Conservation (phyloP, 2,888 invertebrate species). For the Eupithecia dodoneata region DNA sequence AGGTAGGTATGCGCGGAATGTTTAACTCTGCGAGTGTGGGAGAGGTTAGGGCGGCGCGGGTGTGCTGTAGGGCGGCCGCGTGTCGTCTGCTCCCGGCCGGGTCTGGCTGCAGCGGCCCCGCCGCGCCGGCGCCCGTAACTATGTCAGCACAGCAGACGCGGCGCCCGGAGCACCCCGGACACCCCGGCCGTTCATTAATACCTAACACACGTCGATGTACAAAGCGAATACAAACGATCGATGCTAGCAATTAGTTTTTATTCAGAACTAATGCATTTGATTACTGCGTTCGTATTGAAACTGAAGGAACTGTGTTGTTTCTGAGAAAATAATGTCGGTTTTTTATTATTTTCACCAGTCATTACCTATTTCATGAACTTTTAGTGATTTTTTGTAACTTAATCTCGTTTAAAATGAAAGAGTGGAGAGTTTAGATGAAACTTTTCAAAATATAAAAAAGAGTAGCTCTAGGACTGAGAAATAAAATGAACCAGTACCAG, state of each 20-base stretch:
- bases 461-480: neutral
- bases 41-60: constrained; percentile 45
- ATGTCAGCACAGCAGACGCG: constrained; percentile 78
- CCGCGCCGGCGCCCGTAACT: constrained; percentile 83
- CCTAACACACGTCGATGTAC: constrained; percentile 47
- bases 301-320: no score
- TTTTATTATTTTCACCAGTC: no score
- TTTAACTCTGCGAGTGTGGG: constrained; percentile 47
- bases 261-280: neutral
- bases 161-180: constrained; percentile 68
- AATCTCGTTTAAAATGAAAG: no score
- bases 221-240: constrained; percentile 20
- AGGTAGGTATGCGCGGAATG: constrained; percentile 49
- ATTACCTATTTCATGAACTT: no score
- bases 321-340: no score
- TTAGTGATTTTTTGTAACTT: no score
- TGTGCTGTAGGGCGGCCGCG: constrained; percentile 74
- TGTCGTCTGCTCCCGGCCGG: constrained; percentile 73
- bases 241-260: constrained; percentile 22
- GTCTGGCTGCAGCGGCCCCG: constrained; percentile 69
- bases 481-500: neutral
- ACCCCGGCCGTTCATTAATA: constrained; percentile 71
- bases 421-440: no score
- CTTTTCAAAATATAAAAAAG: no score
- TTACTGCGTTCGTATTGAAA: neutral